Evolutionary conservation across 2,113 vertebrate species (phyloP).

Genomic region (Aegypius monachus): DNA sequence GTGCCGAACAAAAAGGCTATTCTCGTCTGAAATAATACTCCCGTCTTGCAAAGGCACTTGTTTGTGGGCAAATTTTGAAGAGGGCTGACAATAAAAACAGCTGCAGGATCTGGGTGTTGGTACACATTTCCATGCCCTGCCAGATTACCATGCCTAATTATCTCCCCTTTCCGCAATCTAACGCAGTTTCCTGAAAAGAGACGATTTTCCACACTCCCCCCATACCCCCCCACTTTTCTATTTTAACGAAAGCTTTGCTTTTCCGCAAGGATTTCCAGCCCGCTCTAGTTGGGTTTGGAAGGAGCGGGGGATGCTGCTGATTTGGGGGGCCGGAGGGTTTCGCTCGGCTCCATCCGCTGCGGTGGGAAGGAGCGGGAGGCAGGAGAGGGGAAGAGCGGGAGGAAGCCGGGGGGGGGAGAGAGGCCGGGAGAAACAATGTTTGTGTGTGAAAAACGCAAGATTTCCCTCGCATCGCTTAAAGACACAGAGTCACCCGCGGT

Average conservation of each 20-base stretch:
- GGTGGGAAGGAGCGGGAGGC: background rate
- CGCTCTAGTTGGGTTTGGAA: background rate
- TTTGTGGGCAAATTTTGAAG: slow-evolving; percentile 57
- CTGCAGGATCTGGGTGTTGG: slow-evolving; percentile 43
- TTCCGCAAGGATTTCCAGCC: background rate
- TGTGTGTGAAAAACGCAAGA: background rate
- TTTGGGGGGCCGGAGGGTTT: background rate
- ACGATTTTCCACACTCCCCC: accelerated
- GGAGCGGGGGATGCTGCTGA: background rate
- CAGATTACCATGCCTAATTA: slow-evolving; percentile 34
- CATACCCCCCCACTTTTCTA: background rate
- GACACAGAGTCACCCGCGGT: background rate
- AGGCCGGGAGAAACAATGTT: background rate
- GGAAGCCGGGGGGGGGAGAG: background rate
- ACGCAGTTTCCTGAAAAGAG: background rate
- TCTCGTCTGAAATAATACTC: background rate
- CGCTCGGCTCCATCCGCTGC: accelerated
- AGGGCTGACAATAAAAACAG: slow-evolving; percentile 49
- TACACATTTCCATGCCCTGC: slow-evolving; percentile 35
- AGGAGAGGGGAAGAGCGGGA: background rate
- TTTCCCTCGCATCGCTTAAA: background rate
- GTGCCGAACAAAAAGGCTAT: slow-evolving; percentile 49
- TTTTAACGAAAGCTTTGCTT: background rate
- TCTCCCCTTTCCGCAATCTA: background rate
- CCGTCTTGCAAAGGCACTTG: slow-evolving; percentile 25